Evolutionary conservation across 1,140 invertebrate genomes (phyloP).

Genomic region (Reticulitermes speratus): DNA sequence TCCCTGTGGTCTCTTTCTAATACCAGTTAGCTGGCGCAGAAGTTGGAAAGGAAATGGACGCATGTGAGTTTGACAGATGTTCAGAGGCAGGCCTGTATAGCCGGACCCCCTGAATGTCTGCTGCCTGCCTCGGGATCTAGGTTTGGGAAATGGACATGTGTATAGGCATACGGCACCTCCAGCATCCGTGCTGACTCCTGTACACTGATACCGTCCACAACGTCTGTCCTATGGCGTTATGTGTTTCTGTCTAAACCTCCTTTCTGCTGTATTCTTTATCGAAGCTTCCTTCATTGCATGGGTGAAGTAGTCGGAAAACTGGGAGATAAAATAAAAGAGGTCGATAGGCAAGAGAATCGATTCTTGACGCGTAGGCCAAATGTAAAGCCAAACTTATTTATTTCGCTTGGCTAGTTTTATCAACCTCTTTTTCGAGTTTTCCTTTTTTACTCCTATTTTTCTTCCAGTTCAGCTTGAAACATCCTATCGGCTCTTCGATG

Average conservation of each 20-base stretch:
- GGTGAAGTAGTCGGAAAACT: neutral
- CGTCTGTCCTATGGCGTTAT: neutral
- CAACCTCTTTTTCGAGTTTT: neutral
- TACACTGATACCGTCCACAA: neutral
- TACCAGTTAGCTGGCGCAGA: neutral
- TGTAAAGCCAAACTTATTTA: neutral
- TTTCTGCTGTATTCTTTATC: neutral
- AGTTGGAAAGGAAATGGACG: constrained; percentile 27
- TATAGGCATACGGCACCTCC: neutral
- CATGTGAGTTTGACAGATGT: constrained; percentile 32
- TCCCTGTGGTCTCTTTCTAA: neutral
- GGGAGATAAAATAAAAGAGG: neutral
- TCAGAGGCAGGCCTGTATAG: neutral
- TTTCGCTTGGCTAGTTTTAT: neutral
- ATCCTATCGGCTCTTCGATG: neutral
- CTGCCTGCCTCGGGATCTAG: neutral
- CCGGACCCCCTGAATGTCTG: neutral
- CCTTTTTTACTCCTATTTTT: neutral
- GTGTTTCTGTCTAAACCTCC: neutral
- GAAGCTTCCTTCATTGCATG: neutral
- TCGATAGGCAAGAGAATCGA: neutral
- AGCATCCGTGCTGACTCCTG: neutral
- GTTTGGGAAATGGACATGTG: neutral
- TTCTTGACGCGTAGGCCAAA: neutral
- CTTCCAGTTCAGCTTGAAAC: neutral